Conservation (phyloP, 2,797 vertebrate species). For the Pangasius djambal region DNA sequence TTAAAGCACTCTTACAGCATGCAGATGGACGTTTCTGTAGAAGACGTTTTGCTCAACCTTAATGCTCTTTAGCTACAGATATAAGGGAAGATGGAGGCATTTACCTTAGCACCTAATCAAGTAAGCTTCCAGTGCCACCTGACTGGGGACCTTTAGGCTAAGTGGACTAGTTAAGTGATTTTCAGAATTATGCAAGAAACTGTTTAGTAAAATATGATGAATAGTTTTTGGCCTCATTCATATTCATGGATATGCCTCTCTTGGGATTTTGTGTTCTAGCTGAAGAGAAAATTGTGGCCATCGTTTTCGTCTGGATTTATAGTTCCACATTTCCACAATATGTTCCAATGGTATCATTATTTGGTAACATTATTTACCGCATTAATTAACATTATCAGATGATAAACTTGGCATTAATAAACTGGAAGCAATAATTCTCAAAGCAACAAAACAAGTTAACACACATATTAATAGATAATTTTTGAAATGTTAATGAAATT, state of each 20-base stretch:
- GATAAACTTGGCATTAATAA: background rate
- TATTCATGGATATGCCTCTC: slow-evolving; percentile 44
- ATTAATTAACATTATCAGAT: background rate
- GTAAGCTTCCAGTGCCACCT: slow-evolving; percentile 9
- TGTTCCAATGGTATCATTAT: background rate
- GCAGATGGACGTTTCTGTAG: slow-evolving; percentile 20
- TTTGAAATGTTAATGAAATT: background rate
- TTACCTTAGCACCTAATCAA: slow-evolving; percentile 11
- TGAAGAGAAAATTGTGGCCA: background rate
- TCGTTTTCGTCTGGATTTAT: background rate
- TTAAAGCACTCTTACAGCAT: slow-evolving; percentile 22
- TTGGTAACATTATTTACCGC: background rate
- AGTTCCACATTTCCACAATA: background rate
- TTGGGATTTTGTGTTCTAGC: slow-evolving; percentile 24
- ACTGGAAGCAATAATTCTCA: background rate
- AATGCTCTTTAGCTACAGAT: background rate
- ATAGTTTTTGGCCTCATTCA: slow-evolving; percentile 45
- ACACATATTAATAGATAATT: background rate
- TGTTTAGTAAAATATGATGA: slow-evolving; percentile 45
- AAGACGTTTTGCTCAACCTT: slow-evolving; percentile 15
- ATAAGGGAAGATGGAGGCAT: background rate
- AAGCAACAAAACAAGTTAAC: background rate
- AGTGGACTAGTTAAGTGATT: slow-evolving; percentile 40
- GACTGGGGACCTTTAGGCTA: slow-evolving; percentile 30
- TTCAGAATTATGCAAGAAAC: slow-evolving; percentile 34